phyloP scores from a whole-genome alignment of 2,888 invertebrate species.

The Ectobius pallidus region DNA sequence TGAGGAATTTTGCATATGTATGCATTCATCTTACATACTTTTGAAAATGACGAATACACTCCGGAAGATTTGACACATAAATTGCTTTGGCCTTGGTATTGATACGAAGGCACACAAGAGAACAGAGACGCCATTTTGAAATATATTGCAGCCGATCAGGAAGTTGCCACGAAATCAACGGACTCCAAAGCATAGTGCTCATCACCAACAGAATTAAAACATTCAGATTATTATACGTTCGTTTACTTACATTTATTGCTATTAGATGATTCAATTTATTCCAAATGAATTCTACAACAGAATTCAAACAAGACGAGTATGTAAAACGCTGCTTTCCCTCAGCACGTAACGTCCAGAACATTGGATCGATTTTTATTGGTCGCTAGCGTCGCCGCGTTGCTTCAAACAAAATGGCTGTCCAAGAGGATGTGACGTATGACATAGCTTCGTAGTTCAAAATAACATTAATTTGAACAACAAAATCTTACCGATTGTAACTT shows the following conservation, averaged over 20 bases:
- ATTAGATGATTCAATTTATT: neutral
- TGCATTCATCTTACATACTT: neutral
- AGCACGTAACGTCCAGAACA: slow-evolving; percentile 23
- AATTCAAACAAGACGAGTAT: neutral
- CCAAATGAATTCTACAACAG: slow-evolving; percentile 7
- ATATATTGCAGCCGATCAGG: neutral
- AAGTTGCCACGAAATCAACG: slow-evolving; percentile 10
- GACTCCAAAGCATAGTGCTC: neutral
- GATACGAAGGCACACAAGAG: slow-evolving; percentile 12
- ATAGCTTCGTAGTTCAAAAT: no score
- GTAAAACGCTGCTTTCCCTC: neutral
- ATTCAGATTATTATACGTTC: neutral
- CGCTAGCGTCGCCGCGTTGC: neutral
- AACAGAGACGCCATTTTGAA: slow-evolving; percentile 22
- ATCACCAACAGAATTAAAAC: neutral
- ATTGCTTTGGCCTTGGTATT: slow-evolving; percentile 15
- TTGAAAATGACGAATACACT: neutral
- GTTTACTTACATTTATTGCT: neutral
- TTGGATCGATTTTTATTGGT: slow-evolving; percentile 30
- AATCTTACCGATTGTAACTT: no score
- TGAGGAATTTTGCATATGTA: no score
- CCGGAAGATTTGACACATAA: slow-evolving; percentile 3
- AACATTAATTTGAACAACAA: no score
- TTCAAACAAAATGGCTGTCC: slow-evolving; percentile 7
- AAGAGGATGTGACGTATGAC: no score